These are phyloP conservation scores for Thecocarcelia acutangulata DNA, from an alignment of 2,888 invertebrate genomes.

Conservation along the genomic window DNA sequence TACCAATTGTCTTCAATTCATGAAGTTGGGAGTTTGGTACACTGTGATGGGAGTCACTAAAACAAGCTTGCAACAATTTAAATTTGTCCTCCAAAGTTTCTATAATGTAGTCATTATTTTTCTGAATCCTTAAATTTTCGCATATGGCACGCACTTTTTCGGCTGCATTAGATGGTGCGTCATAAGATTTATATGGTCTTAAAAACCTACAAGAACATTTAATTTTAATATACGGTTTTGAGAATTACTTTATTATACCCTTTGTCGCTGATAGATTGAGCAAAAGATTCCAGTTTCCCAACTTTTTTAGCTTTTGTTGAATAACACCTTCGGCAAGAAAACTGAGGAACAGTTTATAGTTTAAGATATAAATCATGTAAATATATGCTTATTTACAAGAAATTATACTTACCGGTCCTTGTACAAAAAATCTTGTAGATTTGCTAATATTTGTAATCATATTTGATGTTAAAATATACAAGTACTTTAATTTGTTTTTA, in stretches of 20 bases:
- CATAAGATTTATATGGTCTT: slow-evolving; percentile 88
- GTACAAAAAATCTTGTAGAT: slow-evolving; percentile 64
- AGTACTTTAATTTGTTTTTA: neutral
- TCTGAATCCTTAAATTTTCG: slow-evolving; percentile 82
- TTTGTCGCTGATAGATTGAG: slow-evolving; percentile 86
- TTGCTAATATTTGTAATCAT: slow-evolving; percentile 73
- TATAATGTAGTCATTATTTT: slow-evolving; percentile 76
- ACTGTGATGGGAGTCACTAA: slow-evolving; percentile 87
- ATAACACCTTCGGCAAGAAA: slow-evolving; percentile 70
- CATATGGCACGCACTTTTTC: slow-evolving; percentile 85
- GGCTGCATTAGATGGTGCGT: slow-evolving; percentile 86
- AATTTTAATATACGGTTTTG: neutral
- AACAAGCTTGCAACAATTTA: slow-evolving; percentile 87
- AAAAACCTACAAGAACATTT: slow-evolving; percentile 85
- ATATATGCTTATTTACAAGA: neutral
- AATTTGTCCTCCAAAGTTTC: slow-evolving; percentile 83
- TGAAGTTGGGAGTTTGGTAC: slow-evolving; percentile 93
- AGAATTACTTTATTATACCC: slow-evolving; percentile 82
- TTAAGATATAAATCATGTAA: slow-evolving; percentile 54
- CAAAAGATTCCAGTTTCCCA: slow-evolving; percentile 82
- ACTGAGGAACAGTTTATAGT: slow-evolving; percentile 62
- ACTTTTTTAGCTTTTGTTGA: slow-evolving; percentile 73
- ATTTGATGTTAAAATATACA: slow-evolving; percentile 1
- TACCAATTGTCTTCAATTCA: slow-evolving; percentile 87
- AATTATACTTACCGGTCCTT: slow-evolving; percentile 71